Percentiles rank a stretch among this genome's conserved stretches.
These are phyloP conservation scores for Chromobotia macracanthus DNA, from an alignment of 2,797 vertebrate genomes.

Conservation along the genomic window DNA sequence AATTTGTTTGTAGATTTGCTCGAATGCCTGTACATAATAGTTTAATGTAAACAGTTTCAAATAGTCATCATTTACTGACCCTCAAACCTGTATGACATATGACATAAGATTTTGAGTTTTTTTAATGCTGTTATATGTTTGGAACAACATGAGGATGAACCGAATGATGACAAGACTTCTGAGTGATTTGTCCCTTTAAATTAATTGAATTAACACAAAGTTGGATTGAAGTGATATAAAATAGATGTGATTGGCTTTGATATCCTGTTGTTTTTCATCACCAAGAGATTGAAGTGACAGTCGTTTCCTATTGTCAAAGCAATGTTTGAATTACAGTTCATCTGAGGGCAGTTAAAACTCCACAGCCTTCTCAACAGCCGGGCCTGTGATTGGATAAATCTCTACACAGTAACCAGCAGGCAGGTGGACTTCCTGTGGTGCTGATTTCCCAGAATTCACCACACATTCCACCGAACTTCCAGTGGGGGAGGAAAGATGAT, in stretches of 20 bases:
- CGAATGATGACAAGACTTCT: neutral
- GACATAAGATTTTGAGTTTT: too few species aligned
- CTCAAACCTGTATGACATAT: neutral
- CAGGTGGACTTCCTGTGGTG: neutral
- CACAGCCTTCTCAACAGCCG: neutral
- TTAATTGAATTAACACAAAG: neutral
- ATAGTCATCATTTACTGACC: neutral
- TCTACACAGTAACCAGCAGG: neutral
- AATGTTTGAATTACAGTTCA: neutral
- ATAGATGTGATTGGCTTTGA: neutral
- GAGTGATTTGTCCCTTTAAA: neutral
- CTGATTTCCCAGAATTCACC: slow-evolving; percentile 14
- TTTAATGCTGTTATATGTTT: neutral
- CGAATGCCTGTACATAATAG: too few species aligned
- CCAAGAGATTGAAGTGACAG: neutral
- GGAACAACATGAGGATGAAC: neutral
- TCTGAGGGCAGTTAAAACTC: neutral
- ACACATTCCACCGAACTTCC: neutral
- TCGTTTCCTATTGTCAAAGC: neutral
- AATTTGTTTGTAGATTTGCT: too few species aligned
- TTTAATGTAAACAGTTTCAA: neutral
- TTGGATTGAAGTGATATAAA: neutral
- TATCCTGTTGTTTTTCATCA: neutral
- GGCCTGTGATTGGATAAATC: neutral
- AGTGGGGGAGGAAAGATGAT: slow-evolving; percentile 15